Base-by-base conservation (phyloP, 2,888 invertebrate genomes). In the Scrobipalpa costella region DNA sequence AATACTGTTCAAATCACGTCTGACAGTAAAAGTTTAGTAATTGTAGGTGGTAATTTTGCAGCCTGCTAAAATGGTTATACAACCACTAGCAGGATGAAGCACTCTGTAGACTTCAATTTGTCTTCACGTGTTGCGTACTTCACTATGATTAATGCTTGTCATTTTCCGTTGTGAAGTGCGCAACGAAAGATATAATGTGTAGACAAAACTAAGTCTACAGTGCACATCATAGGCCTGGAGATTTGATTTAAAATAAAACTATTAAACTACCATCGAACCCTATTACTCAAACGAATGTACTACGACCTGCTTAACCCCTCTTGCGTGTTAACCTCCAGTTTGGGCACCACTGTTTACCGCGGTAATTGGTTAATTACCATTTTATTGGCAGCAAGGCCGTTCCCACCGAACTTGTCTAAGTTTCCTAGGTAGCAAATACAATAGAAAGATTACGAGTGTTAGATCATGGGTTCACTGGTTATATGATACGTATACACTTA, bases 331-430 rank as follows among this genome's bases (percentile, higher is more conserved):
- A 66, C 68, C 63, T 64, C 58, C 36, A 64, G 38, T 60, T 64
- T 38, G 57, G 47, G 36, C 38, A 60, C 50, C 66, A 65, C 60
- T 44, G 44, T 38, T 59, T 59, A 67, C 65, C 63, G 61, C 52
- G 66, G 67, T 73, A 71, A 75, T 76, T 71, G 71, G 74, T 71
- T 76, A 75, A 80, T 81, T 78, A 79, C 69, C 77, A 73, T 70
- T 74, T 74, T 71, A 81, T 76, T 78, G 73, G 72, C 73, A 67
- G 67, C 79, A 83, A 82, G 83, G 82, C 65, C 73, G 62, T 65
- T 72, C 63, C 67, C 64, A 65, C 50, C 63, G 66, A 61, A 52
- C 19, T 57, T 19, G 57, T 33, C 65, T n/a, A n/a, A n/a, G n/a
- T n/a, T n/a, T n/a, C n/a, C n/a, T n/a, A 68, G 66, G 33, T 63